Conservation (phyloP, 1,140 invertebrate species). For the Ceratosolen fusciceps region DNA sequence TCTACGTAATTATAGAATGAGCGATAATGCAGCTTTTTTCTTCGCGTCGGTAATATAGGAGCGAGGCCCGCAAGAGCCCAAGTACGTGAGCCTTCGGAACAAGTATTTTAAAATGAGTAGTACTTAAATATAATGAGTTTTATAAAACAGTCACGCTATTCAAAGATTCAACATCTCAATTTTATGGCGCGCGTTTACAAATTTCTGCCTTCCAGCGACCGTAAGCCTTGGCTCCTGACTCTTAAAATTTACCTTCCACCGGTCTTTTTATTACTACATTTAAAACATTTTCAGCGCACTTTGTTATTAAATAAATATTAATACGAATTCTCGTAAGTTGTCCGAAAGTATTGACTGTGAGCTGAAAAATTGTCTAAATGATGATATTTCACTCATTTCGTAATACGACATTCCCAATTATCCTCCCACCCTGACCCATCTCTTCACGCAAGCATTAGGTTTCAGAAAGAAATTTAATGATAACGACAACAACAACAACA, state of each 20-base stretch:
- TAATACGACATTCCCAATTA: not conserved
- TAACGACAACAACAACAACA: too few relatives aligned
- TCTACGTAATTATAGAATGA: not conserved
- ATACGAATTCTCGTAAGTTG: not conserved
- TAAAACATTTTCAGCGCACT: not conserved
- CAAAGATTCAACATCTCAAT: not conserved
- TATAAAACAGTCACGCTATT: not conserved
- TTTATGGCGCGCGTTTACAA: not conserved
- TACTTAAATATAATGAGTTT: constrained; percentile 7
- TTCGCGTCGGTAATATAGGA: not conserved
- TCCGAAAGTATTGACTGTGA: not conserved
- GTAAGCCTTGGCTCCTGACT: not conserved
- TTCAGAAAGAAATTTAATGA: too few relatives aligned
- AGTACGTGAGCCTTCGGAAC: not conserved
- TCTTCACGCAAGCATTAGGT: too few relatives aligned
- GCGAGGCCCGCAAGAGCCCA: not conserved
- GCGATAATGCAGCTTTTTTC: not conserved
- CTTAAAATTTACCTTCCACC: not conserved
- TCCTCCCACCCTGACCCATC: too few relatives aligned
- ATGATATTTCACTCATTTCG: too few relatives aligned
- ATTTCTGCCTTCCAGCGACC: not conserved
- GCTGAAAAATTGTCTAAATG: not conserved
- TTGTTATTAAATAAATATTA: not conserved
- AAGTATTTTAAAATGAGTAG: not conserved
- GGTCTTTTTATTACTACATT: not conserved